These are phyloP conservation scores for Polydrusus cervinus DNA, from an alignment of 2,888 invertebrate species.

Conservation along the genomic window DNA sequence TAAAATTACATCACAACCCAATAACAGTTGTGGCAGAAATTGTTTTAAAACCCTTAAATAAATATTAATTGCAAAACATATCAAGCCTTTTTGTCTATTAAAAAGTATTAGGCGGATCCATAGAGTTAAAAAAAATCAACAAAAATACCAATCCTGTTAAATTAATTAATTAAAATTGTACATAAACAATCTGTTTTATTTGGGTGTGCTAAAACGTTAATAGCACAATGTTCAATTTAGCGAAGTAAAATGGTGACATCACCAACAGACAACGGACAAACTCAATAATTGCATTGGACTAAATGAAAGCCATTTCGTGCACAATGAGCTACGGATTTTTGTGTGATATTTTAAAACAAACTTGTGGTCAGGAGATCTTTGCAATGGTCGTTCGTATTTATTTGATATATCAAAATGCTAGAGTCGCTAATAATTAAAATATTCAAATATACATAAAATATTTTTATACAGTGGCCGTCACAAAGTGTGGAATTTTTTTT, in stretches of 20 bases:
- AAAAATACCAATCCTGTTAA: conserved; percentile 6
- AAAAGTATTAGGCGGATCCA: neutral
- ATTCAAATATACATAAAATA: no score
- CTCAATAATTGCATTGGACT: conserved; percentile 31
- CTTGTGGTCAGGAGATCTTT: neutral
- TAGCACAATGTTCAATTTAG: conserved; percentile 34
- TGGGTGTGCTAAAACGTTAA: conserved; percentile 14
- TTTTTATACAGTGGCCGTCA: no score
- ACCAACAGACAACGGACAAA: conserved; percentile 27
- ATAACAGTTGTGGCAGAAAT: no score
- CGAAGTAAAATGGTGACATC: conserved; percentile 37
- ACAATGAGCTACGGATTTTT: conserved; percentile 14
- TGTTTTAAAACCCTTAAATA: no score
- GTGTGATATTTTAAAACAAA: neutral
- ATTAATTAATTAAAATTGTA: conserved; percentile 27
- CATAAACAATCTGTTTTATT: conserved; percentile 27
- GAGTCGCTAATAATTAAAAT: no score
- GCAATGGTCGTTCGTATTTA: no score
- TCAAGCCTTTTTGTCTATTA: no score
- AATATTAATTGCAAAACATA: no score
- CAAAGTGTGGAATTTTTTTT: no score
- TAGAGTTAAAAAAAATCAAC: neutral
- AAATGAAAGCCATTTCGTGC: conserved; percentile 31
- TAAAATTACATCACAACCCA: no score
- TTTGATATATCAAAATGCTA: no score